phyloP scores from a whole-genome alignment of 2,113 vertebrate species.

The Dipodomys ordii region DNA sequence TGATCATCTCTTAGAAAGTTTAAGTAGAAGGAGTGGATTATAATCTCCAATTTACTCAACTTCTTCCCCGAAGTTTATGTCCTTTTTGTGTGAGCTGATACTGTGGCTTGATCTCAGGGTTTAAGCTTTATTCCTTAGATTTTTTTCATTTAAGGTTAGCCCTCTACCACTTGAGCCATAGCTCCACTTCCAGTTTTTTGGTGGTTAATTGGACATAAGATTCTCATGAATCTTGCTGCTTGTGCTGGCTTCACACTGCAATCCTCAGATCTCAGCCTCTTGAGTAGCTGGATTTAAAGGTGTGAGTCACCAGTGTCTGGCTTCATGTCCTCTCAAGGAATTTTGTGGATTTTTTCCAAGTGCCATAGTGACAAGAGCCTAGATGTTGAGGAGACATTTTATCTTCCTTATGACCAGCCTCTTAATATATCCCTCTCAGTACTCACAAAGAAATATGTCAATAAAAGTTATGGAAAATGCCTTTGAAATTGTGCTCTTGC shows the following conservation, averaged over 20 bases:
- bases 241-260: too few species aligned
- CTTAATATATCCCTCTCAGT: neutral
- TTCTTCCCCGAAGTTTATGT: neutral
- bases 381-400: neutral
- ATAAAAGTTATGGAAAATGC: neutral
- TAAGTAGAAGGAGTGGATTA: constrained; percentile 10
- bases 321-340: neutral
- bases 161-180: too few species aligned
- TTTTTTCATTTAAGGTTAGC: too few species aligned
- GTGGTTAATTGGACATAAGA: too few species aligned
- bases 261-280: too few species aligned
- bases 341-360: constrained; percentile 7
- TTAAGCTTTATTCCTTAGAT: too few species aligned
- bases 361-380: neutral
- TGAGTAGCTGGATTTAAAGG: too few species aligned
- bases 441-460: neutral
- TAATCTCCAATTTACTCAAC: neutral
- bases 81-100: neutral
- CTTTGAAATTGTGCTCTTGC: neutral
- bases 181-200: too few species aligned
- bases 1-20: neutral
- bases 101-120: too few species aligned
- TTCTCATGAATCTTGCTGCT: too few species aligned
- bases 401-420: neutral
- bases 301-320: too few species aligned